Evolutionary conservation across 2,888 invertebrate species (phyloP), one percentile per base, ranked within the genome.

Genomic region (Cheilosia vernalis): DNA sequence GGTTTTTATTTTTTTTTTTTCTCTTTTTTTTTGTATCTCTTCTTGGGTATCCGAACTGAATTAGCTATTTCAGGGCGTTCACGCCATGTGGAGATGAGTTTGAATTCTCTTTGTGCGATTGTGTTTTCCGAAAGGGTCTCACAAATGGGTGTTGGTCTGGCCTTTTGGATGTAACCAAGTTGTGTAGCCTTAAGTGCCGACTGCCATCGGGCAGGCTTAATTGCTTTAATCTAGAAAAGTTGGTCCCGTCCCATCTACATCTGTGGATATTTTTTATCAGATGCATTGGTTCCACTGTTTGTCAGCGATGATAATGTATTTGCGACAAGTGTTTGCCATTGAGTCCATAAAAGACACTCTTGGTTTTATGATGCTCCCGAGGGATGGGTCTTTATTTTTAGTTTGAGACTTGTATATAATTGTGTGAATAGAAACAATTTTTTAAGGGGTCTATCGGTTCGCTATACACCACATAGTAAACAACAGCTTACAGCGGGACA

Each of bases 1-100:
- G 85, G 61, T 53, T 40, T 58, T 79, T 61, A 55, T 55, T 40
- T 67, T 67, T 55, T 53, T 24, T 1, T 55, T 7, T 27, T 40
- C 27, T 4, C 7, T 7, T 27, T 5, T 44, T 1, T 55, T 7
- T 27, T 40, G 47, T 30, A 58, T 64, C 44, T 53, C 37, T 63
- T 42, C 60, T 58, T 69, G 47, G 44, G 44, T 73, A 44, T 73
- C 55, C 40, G 37, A 76, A 58, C 58, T 79, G 69, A 79, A 77
- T 13, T 13, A 37, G 37, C 78, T 78, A 72, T 79, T 72, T 79
- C 42, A 66, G 72, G 85, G 85, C 81, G 76, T 77, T 72, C 58
- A 60, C 58, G 42, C 51, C 47, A 60, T 85, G 81, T 76, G 85
- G 61, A 85, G 66, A 81, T 80, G 63, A 69, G 63, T 67, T 78